Conservation (phyloP, 2,113 vertebrate genomes). For the Caracal caracal region DNA sequence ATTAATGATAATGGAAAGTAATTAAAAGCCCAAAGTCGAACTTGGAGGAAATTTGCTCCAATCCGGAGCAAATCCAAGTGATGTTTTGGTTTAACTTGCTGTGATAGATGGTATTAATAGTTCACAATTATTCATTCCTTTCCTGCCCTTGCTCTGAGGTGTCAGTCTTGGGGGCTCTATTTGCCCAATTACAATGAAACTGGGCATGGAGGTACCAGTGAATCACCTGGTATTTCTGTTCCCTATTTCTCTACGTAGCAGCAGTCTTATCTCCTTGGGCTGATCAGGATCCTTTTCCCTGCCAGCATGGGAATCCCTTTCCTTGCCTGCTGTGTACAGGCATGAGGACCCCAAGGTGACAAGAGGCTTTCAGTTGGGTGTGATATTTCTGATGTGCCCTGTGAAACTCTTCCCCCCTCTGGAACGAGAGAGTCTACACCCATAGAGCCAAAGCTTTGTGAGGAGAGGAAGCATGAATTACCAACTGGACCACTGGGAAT, state of each 20-base stretch:
- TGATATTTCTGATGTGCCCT: not conserved
- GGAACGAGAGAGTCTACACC: not conserved
- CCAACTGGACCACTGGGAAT: not conserved
- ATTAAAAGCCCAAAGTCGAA: constrained; percentile 72
- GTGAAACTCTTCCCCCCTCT: not conserved
- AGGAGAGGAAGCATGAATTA: not conserved
- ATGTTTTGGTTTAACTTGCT: constrained; percentile 47
- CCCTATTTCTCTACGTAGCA: not conserved
- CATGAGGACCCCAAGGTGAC: not conserved
- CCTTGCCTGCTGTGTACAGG: not conserved
- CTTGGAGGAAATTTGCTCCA: constrained; percentile 43
- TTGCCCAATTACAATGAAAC: not conserved
- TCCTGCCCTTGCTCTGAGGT: not conserved
- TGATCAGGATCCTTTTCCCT: not conserved
- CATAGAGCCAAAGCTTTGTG: not conserved
- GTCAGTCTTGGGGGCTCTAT: not conserved
- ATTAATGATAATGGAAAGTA: constrained; percentile 67
- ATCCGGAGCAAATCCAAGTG: constrained; percentile 66
- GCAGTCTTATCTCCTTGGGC: not conserved
- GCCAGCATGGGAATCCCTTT: not conserved
- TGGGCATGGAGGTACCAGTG: too few relatives aligned
- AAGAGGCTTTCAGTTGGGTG: not conserved
- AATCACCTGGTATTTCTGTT: not conserved
- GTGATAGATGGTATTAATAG: constrained; percentile 19
- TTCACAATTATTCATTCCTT: constrained; percentile 33